These are phyloP conservation scores for Buceros bicornis DNA, from an alignment of 2,797 vertebrate genomes.

Conservation along the genomic window DNA sequence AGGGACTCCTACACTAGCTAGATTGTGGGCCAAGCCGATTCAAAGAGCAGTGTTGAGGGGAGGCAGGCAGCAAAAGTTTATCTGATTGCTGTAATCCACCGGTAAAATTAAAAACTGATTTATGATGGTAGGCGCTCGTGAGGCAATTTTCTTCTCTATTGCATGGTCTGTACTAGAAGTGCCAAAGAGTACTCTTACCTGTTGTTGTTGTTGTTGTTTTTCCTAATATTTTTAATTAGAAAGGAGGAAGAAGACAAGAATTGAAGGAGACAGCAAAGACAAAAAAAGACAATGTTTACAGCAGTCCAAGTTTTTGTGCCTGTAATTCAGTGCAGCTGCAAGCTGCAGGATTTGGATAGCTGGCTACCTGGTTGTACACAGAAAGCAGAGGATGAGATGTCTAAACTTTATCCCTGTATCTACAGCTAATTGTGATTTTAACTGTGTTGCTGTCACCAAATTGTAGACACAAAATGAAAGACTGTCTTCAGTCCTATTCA, in stretches of 20 bases:
- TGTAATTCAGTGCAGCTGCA: constrained; percentile 15
- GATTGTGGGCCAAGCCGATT: background rate
- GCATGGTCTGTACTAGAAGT: background rate
- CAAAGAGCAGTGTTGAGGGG: background rate
- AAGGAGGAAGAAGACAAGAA: background rate
- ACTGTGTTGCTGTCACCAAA: constrained; percentile 7
- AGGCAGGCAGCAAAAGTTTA: background rate
- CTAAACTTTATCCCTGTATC: background rate
- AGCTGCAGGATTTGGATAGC: background rate
- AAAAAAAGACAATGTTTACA: background rate
- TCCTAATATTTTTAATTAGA: background rate
- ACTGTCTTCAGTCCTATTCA: constrained; percentile 22
- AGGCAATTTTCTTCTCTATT: background rate
- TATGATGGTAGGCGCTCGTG: background rate
- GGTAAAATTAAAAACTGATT: constrained; percentile 38
- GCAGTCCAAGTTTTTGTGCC: constrained; percentile 14
- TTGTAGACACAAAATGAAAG: constrained; percentile 1
- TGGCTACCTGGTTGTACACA: constrained; percentile 4
- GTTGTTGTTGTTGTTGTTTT: background rate
- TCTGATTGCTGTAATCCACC: constrained; percentile 4
- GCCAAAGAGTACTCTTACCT: background rate
- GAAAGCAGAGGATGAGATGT: background rate
- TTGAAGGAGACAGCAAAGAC: background rate
- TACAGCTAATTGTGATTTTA: background rate
- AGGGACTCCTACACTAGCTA: constrained; percentile 11